Percentiles rank a stretch among this genome's conserved stretches.
phyloP scores from a whole-genome alignment of 2,888 invertebrate genomes.

The Tholera decimalis region DNA sequence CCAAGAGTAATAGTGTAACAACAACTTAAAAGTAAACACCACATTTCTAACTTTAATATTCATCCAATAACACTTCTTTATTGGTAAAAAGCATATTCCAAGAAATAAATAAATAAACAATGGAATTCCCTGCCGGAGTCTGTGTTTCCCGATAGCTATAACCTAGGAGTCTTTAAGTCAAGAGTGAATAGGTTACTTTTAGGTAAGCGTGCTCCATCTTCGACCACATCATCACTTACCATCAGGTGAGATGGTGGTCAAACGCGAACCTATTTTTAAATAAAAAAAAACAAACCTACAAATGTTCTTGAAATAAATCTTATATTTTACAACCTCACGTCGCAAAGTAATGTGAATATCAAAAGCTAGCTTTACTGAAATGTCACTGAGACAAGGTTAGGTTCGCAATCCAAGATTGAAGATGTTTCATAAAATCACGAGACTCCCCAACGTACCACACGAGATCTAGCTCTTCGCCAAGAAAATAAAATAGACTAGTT shows the following conservation, averaged over 20 bases:
- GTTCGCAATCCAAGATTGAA: constrained; percentile 2
- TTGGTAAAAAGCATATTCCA: not conserved
- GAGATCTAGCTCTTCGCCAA: constrained; percentile 4
- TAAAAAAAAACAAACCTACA: not conserved
- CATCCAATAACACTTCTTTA: too few relatives aligned
- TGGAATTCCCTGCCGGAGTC: too few relatives aligned
- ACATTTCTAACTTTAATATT: too few relatives aligned
- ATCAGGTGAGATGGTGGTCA: too few relatives aligned
- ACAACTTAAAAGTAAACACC: too few relatives aligned
- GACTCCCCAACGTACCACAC: not conserved
- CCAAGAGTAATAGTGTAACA: too few relatives aligned
- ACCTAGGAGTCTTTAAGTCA: too few relatives aligned
- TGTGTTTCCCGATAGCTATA: too few relatives aligned
- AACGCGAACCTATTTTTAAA: too few relatives aligned
- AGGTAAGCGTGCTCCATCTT: too few relatives aligned
- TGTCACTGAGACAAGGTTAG: not conserved
- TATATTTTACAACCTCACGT: not conserved
- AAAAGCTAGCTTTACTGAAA: constrained; percentile 9
- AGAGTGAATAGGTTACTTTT: too few relatives aligned
- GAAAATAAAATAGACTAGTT: constrained; percentile 24
- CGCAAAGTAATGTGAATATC: constrained; percentile 6
- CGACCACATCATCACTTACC: too few relatives aligned
- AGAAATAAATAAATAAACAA: not conserved
- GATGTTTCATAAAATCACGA: constrained; percentile 27
- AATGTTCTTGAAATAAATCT: not conserved